Base-by-base conservation (phyloP, 2,888 invertebrate genomes). In the Hecatera dysodea region DNA sequence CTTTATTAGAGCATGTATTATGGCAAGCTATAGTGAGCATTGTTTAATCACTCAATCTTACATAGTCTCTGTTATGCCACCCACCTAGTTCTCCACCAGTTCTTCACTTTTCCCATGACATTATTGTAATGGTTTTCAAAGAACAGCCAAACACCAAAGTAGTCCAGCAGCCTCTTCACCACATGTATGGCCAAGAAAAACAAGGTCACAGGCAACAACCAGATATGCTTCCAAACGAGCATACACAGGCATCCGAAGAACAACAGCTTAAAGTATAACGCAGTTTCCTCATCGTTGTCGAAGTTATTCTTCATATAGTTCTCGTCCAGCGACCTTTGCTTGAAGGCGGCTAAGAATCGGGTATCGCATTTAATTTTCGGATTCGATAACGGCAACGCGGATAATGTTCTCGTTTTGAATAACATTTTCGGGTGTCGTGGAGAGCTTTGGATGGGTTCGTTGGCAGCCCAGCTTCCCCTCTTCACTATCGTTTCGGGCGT, bases 201-300 rank as follows among this genome's bases (percentile, higher is more conserved):
- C 1, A 98, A 96, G 64, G 98, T 95, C 33, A 99, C 96, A 11
- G 98, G 97, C 79, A 98, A 93, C 71, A 98, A 94, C 98, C 98
- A 98, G 64, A 98, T 97, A 88, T 99, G 97, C 86, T 98, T 98
- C 97, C 98, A 99, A 22, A 99, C 96, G 42, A 98, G 96, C 94
- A 99, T 98, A 65, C 98, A 97, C 11, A 97, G 94, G 85, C 99
- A 98, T 3, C 98, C 98, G 96, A 98, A 98, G 82, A 98, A 96
- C 17, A 99, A 93, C 7, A 97, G 96, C 87, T 98, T 98, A 86
- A 98, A 97, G 87, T 98, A 98, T 52, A 97, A 95, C 22, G 97
- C 97, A 78, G 97, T 97, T 80, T 97, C 97, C 72, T 97, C 96
- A 67, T 96, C 94, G 77, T 89, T 95, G 65, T 93, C 91, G 39